These are phyloP conservation scores for Torymus tubicola DNA, from an alignment of 2,888 invertebrate genomes.

Conservation along the genomic window DNA sequence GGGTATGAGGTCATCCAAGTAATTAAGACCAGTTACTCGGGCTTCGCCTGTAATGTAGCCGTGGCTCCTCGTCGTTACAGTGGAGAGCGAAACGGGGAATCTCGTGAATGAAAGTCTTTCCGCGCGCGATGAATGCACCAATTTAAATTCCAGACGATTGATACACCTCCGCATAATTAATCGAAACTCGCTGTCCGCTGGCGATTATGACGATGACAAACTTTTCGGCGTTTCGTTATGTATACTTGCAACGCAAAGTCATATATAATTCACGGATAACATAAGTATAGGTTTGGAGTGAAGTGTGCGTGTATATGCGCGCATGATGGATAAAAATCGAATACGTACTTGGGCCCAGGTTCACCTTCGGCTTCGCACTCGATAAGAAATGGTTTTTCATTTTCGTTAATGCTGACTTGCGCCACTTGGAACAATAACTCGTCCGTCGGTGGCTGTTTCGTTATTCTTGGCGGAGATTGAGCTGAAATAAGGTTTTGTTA, in stretches of 20 bases:
- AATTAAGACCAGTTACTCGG: constrained; percentile 74
- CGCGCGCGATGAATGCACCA: constrained; percentile 55
- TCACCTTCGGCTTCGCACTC: constrained; percentile 98
- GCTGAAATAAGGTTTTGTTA: constrained; percentile 76
- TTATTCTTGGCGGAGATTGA: constrained; percentile 93
- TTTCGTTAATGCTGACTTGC: constrained; percentile 85
- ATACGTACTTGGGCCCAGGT: constrained; percentile 92
- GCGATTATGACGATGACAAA: no score
- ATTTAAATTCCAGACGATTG: constrained; percentile 55
- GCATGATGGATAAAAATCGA: constrained; percentile 6
- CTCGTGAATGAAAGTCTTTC: constrained; percentile 55
- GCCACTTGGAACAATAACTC: constrained; percentile 95
- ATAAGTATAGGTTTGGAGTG: no score
- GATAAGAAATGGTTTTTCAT: constrained; percentile 95
- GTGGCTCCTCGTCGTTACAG: constrained; percentile 15
- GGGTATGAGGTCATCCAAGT: constrained; percentile 75
- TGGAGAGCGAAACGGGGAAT: constrained; percentile 48
- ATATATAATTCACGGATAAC: no score
- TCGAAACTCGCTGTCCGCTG: not conserved
- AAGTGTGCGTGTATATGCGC: no score
- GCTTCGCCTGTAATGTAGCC: constrained; percentile 63
- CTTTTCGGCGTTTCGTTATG: no score
- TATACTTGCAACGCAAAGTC: no score
- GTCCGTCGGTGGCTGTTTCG: constrained; percentile 94
- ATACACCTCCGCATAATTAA: constrained; percentile 30